Conservation (phyloP, 2,797 vertebrate genomes). For the Ptychadena robeensis region DNA sequence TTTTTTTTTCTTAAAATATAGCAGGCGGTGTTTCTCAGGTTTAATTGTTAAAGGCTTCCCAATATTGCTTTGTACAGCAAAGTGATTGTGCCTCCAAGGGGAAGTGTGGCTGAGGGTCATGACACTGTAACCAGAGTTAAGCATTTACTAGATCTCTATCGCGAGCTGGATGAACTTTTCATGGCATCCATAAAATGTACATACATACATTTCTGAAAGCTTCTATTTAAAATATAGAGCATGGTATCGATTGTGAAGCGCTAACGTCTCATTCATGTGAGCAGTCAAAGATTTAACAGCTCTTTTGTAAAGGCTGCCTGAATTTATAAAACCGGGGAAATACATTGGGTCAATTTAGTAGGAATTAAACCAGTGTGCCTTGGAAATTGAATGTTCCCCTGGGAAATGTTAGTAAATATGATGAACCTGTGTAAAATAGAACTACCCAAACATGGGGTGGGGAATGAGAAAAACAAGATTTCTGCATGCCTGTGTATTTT, state of each 20-base stretch:
- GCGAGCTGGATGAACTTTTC: neutral
- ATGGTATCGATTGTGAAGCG: neutral
- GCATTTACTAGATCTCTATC: neutral
- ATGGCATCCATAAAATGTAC: neutral
- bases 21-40: conserved; percentile 10
- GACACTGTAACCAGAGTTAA: neutral
- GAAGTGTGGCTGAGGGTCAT: neutral
- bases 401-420: neutral
- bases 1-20: conserved; percentile 31
- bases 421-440: neutral
- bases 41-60: conserved; percentile 25
- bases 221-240: neutral
- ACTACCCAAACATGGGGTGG: neutral
- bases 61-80: conserved; percentile 9
- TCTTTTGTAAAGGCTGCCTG: neutral
- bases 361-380: no score
- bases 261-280: neutral
- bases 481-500: neutral
- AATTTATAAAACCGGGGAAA: neutral
- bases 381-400: neutral
- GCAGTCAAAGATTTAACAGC: no score
- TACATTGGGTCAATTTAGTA: neutral
- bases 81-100: conserved; percentile 6
- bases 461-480: neutral
- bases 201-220: neutral